phyloP scores from a whole-genome alignment of 2,113 vertebrate genomes.

The Anolis carolinensis region DNA sequence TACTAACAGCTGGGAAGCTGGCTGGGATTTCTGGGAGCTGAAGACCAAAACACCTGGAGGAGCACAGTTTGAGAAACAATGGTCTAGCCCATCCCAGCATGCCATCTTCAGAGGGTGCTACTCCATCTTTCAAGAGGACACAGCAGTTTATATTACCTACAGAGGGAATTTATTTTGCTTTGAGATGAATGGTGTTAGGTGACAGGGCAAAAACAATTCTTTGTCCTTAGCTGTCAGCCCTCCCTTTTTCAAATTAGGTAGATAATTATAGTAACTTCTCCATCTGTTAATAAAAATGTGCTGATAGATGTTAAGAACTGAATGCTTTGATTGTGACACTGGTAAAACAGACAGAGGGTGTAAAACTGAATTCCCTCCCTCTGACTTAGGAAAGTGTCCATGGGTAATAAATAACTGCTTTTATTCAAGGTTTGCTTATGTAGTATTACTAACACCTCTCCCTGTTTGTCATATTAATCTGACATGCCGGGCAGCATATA shows the following conservation, averaged over 20 bases:
- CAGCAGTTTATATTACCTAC: slow-evolving; percentile 4
- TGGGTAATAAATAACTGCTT: no score
- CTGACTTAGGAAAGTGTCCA: no score
- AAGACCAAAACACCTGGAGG: no score
- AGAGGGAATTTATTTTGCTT: neutral
- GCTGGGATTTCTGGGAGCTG: no score
- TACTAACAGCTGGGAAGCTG: no score
- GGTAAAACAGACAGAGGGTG: neutral
- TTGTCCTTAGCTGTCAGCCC: neutral
- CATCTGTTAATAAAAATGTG: slow-evolving; percentile 6
- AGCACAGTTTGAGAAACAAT: no score
- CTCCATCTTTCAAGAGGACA: neutral
- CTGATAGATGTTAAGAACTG: slow-evolving; percentile 4
- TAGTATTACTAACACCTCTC: no score
- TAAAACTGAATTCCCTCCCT: no score
- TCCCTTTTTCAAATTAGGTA: neutral
- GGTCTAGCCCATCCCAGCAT: neutral
- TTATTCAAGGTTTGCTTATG: no score
- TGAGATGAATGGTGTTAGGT: neutral
- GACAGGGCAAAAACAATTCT: slow-evolving; percentile 6
- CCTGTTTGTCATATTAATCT: no score
- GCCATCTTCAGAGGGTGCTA: neutral
- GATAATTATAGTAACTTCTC: neutral
- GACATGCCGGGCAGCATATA: no score
- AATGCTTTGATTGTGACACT: neutral